Base-by-base conservation (phyloP, 2,797 vertebrate species). In the Morelia viridis region DNA sequence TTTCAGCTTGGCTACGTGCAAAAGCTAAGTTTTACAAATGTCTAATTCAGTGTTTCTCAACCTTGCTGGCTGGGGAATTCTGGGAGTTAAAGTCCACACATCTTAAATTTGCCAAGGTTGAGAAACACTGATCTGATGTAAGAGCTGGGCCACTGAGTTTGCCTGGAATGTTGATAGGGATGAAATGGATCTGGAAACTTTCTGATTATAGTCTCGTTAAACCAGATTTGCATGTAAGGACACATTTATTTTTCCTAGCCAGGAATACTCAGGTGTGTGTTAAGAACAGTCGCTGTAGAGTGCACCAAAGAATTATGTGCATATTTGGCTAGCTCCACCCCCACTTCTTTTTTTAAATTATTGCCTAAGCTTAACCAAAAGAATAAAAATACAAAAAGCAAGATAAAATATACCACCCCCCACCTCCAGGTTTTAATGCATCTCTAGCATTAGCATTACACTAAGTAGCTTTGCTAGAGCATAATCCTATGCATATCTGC, bases 241-340 rank as follows among this genome's bases (percentile, higher is more conserved):
- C 85, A 90, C 80, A 87, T 60, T 90, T 90, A 85, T 62, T 90
- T 90, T 90, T 65, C 89, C n/a, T 50, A 76, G 65, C 85, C 85
- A 56, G 28, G 41, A 80, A 71, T 58, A 57, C 85, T 85, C 35
- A 24, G 15, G 64, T 57, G 68, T 91, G 41, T 88, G 90, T 87
- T 80, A 87, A 61, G 68, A 91, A 88, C 58, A 50, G 57, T 88
- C 85, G 50, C 28, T 58, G 80, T 61, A 88, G 24, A 80, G 50
- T 50, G 19, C 35, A 61, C 41, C 41, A 61, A 57, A 76, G 71
- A 76, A 87, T 87, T 80, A 46, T 50, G 64, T 64, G 22, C 60
- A 53, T 2, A 28, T 60, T 64, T 71, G 31, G 24, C 60, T 83
- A 28, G 4, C 26, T 24, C 10, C 5, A 13, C 11, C 3, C 61